Evolutionary conservation across 2,113 vertebrate species (phyloP), one percentile per base, ranked within the genome.

Genomic region (Macrotus californicus): DNA sequence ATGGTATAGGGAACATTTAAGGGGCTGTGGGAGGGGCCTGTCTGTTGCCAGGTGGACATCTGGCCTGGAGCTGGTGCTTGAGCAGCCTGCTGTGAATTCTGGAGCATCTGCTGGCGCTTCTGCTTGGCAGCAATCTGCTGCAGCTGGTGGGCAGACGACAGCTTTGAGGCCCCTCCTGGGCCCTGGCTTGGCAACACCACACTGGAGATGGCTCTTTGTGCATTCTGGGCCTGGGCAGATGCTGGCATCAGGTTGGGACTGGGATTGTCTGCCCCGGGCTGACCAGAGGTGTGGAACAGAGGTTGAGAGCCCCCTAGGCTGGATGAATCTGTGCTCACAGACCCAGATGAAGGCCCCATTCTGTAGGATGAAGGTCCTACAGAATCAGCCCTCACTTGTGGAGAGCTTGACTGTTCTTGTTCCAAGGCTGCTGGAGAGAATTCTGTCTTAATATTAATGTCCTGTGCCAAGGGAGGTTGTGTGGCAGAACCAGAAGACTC

Each of bases 111-210:
- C 75, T 99, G 98, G 13, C 98, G 98, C 91, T 99, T 98, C 96
- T 98, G 99, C 87, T 99, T 99, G 73, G 98, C 98, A 89, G 98
- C 98, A 18, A 99, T 99, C 95, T 98, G 99, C 77, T 99, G 99
- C 54, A 99, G 99, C 72, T 99, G 99, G 97, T 99, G 99, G 14
- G 99, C 98, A 46, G 99, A 98, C 94, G 99, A 99, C 98, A 99
- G 99, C 97, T 99, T 99, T 41, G 99, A 98, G 75, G 99, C 98
- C 11, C 98, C 98, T 95, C 99, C 98, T 83, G 99, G 98, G 86
- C 99, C 98, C 97, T 99, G 99, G 31, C 99, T 98, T 0, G 99
- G 98, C 80, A 99, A 98, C 89, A 99, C 98, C 41, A 99, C 98
- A 43, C 97, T 97, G 34, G 89, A 92, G 21, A 98, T 98, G 97